Percentiles rank a stretch among this genome's conserved stretches.
Conservation (phyloP, 1,140 invertebrate genomes). For the Parapsyche elsis region DNA sequence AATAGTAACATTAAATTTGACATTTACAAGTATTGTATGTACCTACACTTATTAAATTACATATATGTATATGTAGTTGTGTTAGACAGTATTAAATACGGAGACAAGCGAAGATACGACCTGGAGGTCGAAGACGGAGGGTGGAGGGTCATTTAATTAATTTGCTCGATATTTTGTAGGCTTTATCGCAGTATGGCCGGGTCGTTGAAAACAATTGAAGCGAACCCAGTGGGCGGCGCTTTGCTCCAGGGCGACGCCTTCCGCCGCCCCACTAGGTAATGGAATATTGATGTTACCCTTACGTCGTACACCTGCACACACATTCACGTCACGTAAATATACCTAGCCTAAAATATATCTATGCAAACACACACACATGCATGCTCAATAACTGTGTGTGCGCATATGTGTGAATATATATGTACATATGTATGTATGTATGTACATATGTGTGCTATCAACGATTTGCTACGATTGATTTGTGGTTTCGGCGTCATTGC, state of each 20-base stretch:
- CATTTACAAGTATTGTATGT: not conserved
- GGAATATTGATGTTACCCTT: conserved; percentile 50
- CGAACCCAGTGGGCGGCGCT: conserved; percentile 53
- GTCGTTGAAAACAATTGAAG: conserved; percentile 55
- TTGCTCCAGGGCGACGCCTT: conserved; percentile 46
- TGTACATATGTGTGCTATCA: conserved; percentile 25
- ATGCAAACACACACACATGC: no score
- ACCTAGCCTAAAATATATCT: no score
- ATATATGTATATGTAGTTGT: no score
- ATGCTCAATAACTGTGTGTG: no score
- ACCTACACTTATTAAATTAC: no score
- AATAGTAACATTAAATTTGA: not conserved
- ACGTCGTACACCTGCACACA: conserved; percentile 30
- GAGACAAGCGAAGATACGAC: not conserved
- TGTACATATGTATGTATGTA: no score
- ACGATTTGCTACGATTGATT: not conserved
- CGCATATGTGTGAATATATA: no score
- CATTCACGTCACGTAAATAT: conserved; percentile 19
- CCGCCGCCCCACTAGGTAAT: conserved; percentile 44
- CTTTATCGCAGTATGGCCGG: conserved; percentile 51
- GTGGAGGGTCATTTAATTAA: conserved; percentile 27
- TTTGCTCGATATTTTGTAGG: conserved; percentile 41
- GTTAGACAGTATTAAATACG: not conserved
- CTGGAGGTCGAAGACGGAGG: no score
- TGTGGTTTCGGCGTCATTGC: not conserved